Conservation (phyloP, 2,888 invertebrate species). For the Drosophila monieri region DNA sequence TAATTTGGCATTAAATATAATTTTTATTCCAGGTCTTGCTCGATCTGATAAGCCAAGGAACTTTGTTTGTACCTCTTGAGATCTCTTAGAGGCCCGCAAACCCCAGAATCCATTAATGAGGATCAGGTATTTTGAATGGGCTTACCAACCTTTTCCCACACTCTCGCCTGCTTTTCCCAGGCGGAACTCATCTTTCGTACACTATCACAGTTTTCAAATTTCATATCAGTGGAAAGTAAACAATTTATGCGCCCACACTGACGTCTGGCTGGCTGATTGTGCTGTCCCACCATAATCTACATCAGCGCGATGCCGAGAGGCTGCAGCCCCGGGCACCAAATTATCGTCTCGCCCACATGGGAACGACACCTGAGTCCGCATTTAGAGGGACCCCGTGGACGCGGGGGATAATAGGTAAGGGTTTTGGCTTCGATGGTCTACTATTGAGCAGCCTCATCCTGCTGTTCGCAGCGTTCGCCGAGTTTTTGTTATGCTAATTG, state of each 20-base stretch:
- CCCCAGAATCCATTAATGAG: slow-evolving; percentile 27
- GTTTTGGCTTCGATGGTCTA: slow-evolving; percentile 18
- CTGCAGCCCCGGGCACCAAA: slow-evolving; percentile 28
- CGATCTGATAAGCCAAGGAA: background rate
- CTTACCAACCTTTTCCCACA: slow-evolving; percentile 30
- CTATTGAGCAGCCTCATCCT: slow-evolving; percentile 2
- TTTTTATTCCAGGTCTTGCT: background rate
- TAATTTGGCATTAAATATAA: background rate
- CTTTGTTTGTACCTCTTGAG: background rate
- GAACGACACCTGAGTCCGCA: slow-evolving; percentile 75
- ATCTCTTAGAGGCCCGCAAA: background rate
- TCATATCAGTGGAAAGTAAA: slow-evolving; percentile 63
- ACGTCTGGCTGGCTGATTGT: slow-evolving; percentile 66
- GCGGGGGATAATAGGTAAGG: slow-evolving; percentile 37
- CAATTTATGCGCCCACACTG: slow-evolving; percentile 73
- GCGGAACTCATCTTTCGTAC: slow-evolving; percentile 23
- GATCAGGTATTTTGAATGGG: slow-evolving; percentile 16
- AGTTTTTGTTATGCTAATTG: slow-evolving; percentile 77
- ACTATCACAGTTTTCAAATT: slow-evolving; percentile 68
- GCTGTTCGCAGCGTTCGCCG: slow-evolving; percentile 20
- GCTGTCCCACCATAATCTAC: slow-evolving; percentile 67
- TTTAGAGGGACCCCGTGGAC: slow-evolving; percentile 49
- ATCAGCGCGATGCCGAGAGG: slow-evolving; percentile 47
- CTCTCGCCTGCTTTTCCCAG: slow-evolving; percentile 13
- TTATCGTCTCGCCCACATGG: slow-evolving; percentile 61